phyloP scores from a whole-genome alignment of 2,888 invertebrate species.

The Ommatoiulus sabulosus region DNA sequence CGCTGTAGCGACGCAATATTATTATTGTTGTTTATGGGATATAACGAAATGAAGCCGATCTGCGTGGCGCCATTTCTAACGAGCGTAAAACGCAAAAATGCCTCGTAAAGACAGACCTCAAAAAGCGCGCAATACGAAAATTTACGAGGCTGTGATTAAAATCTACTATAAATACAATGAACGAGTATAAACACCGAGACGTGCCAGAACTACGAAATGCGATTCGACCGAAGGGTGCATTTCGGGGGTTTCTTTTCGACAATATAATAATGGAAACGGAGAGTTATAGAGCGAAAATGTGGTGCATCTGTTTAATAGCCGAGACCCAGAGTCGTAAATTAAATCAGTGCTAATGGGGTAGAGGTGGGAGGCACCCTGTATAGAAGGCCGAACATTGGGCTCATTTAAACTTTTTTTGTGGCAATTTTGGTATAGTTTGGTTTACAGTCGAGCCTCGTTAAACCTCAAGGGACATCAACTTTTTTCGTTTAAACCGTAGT shows the following conservation, averaged over 20 bases:
- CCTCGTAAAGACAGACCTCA: conserved; percentile 12
- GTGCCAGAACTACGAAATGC: not conserved
- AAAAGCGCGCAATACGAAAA: not conserved
- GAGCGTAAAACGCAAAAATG: not conserved
- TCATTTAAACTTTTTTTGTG: too few relatives aligned
- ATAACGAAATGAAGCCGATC: not conserved
- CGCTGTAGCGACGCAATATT: not conserved
- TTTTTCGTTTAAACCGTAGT: too few relatives aligned
- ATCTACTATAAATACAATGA: conserved; percentile 14
- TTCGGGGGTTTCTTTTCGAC: too few relatives aligned
- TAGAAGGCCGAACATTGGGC: too few relatives aligned
- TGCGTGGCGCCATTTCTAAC: not conserved
- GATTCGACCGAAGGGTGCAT: not conserved
- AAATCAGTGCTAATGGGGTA: too few relatives aligned
- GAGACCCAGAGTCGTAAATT: too few relatives aligned
- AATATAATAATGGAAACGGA: too few relatives aligned
- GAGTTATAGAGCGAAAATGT: too few relatives aligned
- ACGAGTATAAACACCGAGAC: not conserved
- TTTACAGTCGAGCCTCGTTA: not conserved
- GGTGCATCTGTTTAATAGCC: too few relatives aligned
- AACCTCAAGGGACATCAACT: too few relatives aligned
- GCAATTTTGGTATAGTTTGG: not conserved
- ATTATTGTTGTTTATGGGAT: not conserved
- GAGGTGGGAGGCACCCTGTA: too few relatives aligned
- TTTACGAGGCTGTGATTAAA: conserved; percentile 8